Conservation (phyloP, 2,113 vertebrate genomes). For the Ceyx cyanopectus region DNA sequence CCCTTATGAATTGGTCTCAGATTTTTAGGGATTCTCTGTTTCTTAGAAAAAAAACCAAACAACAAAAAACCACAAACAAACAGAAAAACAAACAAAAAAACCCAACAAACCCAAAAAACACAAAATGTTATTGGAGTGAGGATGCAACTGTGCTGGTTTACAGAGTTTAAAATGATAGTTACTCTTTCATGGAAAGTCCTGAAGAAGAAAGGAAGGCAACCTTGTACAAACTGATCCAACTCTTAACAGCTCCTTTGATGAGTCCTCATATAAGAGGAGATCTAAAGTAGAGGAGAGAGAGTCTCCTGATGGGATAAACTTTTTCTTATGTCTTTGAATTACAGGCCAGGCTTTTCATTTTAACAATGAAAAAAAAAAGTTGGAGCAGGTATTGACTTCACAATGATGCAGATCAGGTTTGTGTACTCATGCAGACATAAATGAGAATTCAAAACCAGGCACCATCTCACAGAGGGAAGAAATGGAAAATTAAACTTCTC, state of each 20-base stretch:
- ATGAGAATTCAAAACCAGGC: conserved; percentile 64
- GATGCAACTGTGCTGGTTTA: conserved; percentile 10
- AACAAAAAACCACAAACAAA: too few species aligned
- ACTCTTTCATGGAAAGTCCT: not conserved
- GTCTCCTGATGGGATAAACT: conserved; percentile 26
- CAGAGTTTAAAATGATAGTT: conserved; percentile 3
- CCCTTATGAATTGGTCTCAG: too few species aligned
- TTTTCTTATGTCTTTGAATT: conserved; percentile 41
- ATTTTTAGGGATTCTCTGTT: too few species aligned
- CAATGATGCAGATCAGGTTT: conserved; percentile 57
- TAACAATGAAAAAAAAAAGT: conserved; percentile 38
- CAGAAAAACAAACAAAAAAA: not conserved
- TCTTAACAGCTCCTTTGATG: not conserved
- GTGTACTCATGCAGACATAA: conserved; percentile 57
- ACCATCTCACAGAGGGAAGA: conserved; percentile 57
- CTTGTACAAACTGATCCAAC: not conserved
- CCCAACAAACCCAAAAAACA: too few species aligned
- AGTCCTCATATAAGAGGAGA: not conserved
- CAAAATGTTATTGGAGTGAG: not conserved
- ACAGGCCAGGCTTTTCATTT: conserved; percentile 23
- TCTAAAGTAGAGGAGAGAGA: not conserved
- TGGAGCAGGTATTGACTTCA: conserved; percentile 36
- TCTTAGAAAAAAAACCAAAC: too few species aligned
- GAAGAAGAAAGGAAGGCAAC: not conserved
- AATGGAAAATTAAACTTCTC: conserved; percentile 75